A percentile compares a stretch with the other conserved stretches of the same genome.
Conservation (phyloP, 2,797 vertebrate genomes). For the Rhynchotus rufescens region DNA sequence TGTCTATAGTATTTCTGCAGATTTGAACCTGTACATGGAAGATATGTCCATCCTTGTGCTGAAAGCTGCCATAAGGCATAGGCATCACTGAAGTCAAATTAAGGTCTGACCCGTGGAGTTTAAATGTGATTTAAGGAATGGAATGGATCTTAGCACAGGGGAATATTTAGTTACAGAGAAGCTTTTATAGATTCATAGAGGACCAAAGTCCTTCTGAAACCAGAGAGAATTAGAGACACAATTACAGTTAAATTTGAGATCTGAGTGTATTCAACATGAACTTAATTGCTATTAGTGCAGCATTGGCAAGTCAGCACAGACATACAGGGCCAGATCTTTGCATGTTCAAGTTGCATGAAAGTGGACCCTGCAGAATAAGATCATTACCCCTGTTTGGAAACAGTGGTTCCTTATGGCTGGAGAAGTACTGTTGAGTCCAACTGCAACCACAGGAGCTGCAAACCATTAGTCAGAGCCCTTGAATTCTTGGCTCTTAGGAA, state of each 20-base stretch:
- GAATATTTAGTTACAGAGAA: neutral
- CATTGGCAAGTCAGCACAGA: constrained; percentile 7
- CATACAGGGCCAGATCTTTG: neutral
- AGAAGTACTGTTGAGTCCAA: neutral
- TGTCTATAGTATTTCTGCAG: neutral
- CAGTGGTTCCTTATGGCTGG: neutral
- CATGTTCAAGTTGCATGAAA: neutral
- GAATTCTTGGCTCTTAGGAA: neutral
- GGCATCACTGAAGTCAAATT: neutral
- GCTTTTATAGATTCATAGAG: neutral
- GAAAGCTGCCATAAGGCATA: neutral
- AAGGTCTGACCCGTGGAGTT: neutral
- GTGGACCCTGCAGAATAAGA: neutral
- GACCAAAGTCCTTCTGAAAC: neutral
- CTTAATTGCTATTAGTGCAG: neutral
- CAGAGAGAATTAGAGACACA: neutral
- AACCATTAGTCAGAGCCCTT: neutral
- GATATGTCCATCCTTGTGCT: neutral
- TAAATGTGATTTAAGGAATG: neutral
- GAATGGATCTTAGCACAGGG: neutral
- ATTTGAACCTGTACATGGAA: neutral
- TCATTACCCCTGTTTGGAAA: neutral
- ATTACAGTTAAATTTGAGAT: neutral
- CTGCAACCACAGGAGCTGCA: neutral
- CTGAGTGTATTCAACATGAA: neutral